Conservation (phyloP, 2,888 invertebrate genomes). For the Pristionchus exspectatus region DNA sequence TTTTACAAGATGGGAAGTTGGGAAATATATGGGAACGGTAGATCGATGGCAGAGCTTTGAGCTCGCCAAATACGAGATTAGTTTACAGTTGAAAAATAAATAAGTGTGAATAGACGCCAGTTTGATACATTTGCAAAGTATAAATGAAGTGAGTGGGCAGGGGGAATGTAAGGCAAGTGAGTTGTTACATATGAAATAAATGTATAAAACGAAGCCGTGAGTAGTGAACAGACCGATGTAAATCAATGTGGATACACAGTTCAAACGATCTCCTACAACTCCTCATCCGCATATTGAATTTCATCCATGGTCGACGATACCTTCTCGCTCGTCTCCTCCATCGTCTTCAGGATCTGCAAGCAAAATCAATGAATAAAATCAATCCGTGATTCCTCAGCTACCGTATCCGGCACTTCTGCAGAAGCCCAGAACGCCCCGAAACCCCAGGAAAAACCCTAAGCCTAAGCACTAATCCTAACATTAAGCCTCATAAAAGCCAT, state of each 20-base stretch:
- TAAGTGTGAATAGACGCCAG: background rate
- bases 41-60: conserved; percentile 28
- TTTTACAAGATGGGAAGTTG: conserved; percentile 23
- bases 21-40: conserved; percentile 12
- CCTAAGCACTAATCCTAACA: too few relatives aligned
- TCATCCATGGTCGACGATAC: background rate
- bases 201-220: background rate
- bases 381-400: background rate
- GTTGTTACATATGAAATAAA: background rate
- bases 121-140: conserved; percentile 16
- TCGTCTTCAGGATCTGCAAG: conserved; percentile 45
- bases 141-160: background rate
- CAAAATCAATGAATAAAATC: background rate
- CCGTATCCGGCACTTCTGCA: too few relatives aligned
- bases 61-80: conserved; percentile 21
- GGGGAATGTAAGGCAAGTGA: conserved; percentile 43
- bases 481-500: too few relatives aligned
- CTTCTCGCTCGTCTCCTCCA: conserved; percentile 42
- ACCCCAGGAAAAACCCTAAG: too few relatives aligned
- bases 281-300: conserved; percentile 49
- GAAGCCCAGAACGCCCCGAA: too few relatives aligned
- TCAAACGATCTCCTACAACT: conserved; percentile 10
- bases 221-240: background rate
- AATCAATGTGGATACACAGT: background rate
- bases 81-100: background rate